Percentiles rank a stretch among this genome's conserved stretches.
Evolutionary conservation across 1,140 invertebrate species (phyloP).

Genomic region (Diorhabda carinulata): DNA sequence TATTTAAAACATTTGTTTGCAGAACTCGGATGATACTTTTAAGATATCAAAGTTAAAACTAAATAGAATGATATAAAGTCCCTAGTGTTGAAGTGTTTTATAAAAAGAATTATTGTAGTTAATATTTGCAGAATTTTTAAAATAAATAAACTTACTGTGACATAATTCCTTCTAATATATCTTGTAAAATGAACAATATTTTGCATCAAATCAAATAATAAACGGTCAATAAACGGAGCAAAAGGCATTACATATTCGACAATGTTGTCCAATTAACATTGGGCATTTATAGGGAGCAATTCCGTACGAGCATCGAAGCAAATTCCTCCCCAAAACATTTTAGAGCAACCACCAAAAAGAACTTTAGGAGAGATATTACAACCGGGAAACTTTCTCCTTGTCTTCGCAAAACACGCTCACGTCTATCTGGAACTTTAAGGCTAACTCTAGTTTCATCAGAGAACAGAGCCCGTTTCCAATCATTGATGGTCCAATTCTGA

Average conservation of each 20-base stretch:
- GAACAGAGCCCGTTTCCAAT: too few relatives aligned
- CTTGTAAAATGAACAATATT: background rate
- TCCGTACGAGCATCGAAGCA: too few relatives aligned
- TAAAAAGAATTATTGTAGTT: slow-evolving; percentile 12
- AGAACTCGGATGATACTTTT: slow-evolving; percentile 4
- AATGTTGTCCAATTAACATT: background rate
- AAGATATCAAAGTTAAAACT: slow-evolving; percentile 1
- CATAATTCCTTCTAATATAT: background rate
- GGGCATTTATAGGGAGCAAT: background rate
- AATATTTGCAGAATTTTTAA: background rate
- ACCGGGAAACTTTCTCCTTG: too few relatives aligned
- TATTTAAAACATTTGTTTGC: slow-evolving; percentile 11
- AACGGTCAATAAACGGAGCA: background rate
- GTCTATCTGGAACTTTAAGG: too few relatives aligned
- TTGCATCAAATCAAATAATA: background rate
- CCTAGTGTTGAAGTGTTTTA: slow-evolving; percentile 23
- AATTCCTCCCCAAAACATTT: too few relatives aligned
- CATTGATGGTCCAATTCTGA: too few relatives aligned
- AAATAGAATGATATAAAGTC: slow-evolving; percentile 12
- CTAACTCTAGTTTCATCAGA: too few relatives aligned
- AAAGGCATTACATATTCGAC: background rate
- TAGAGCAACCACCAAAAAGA: too few relatives aligned
- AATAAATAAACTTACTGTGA: background rate
- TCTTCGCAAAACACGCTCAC: too few relatives aligned
- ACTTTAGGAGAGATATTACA: too few relatives aligned